Conservation (phyloP, 2,797 vertebrate genomes). For the Melanotaenia pygmaea region DNA sequence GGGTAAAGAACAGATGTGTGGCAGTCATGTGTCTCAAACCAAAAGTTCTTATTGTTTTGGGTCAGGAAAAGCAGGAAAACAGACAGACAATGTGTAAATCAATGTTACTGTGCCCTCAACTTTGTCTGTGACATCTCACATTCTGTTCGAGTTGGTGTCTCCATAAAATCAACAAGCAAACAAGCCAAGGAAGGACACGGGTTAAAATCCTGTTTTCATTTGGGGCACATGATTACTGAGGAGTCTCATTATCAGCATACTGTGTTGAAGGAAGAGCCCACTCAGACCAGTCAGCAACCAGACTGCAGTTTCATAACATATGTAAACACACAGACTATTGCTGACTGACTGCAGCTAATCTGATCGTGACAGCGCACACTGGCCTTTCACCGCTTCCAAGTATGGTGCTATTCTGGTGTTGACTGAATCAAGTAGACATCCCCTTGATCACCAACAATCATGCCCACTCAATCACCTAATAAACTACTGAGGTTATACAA, state of each 20-base stretch:
- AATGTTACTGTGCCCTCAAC: conserved; percentile 51
- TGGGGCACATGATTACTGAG: conserved; percentile 57
- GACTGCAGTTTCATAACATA: conserved; percentile 62
- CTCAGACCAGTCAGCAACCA: conserved; percentile 43
- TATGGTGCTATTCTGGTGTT: conserved; percentile 50
- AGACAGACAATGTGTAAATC: conserved; percentile 1
- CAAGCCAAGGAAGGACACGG: conserved; percentile 28
- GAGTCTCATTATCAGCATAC: conserved; percentile 56
- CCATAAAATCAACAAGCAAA: conserved; percentile 54
- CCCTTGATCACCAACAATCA: conserved; percentile 42
- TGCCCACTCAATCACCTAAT: conserved; percentile 35
- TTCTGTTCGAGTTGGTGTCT: conserved; percentile 53
- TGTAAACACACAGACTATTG: conserved; percentile 52
- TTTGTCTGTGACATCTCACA: conserved; percentile 41
- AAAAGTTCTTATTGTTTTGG: conserved; percentile 15
- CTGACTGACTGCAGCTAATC: conserved; percentile 69
- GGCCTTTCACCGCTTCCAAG: conserved; percentile 40
- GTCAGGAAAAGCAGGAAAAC: background rate
- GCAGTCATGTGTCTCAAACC: conserved; percentile 23
- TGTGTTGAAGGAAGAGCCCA: conserved; percentile 34
- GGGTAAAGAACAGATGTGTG: conserved; percentile 39
- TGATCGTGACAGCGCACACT: conserved; percentile 58
- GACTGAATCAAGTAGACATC: conserved; percentile 36
- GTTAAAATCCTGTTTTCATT: conserved; percentile 56
- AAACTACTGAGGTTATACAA: conserved; percentile 34